These are phyloP conservation scores for Drosophila baimaii DNA, from an alignment of 1,140 invertebrate species.

Conservation along the genomic window DNA sequence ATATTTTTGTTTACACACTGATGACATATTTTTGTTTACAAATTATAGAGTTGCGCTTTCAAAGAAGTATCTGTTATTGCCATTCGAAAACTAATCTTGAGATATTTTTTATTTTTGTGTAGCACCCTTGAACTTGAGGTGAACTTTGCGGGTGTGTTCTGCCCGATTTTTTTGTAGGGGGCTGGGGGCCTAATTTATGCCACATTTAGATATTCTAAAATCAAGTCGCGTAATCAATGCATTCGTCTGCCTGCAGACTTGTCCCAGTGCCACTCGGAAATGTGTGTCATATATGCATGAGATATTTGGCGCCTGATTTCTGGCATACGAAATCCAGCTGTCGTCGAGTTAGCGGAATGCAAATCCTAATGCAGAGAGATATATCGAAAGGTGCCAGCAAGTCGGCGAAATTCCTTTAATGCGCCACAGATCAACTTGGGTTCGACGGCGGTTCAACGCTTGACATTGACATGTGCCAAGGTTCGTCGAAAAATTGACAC, in stretches of 20 bases:
- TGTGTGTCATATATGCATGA: conserved; percentile 76
- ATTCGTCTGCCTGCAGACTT: conserved; percentile 58
- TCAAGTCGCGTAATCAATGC: conserved; percentile 62
- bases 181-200: conserved; percentile 56
- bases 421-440: conserved; percentile 29
- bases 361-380: conserved; percentile 61
- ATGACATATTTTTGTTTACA: no score
- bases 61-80: not conserved
- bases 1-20: no score
- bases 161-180: not conserved
- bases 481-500: conserved; percentile 13
- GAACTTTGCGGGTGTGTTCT: conserved; percentile 35
- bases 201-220: conserved; percentile 63
- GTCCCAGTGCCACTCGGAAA: conserved; percentile 40
- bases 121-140: conserved; percentile 59
- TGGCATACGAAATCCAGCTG: conserved; percentile 46
- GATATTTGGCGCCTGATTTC: conserved; percentile 69
- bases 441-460: conserved; percentile 58
- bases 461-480: conserved; percentile 76
- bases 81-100: no score
- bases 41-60: no score
- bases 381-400: conserved; percentile 71
- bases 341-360: conserved; percentile 40
- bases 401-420: conserved; percentile 76
- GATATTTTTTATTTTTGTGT: conserved; percentile 1